Evolutionary conservation across 2,113 vertebrate species (phyloP).

Genomic region (Turdus rufiventris): DNA sequence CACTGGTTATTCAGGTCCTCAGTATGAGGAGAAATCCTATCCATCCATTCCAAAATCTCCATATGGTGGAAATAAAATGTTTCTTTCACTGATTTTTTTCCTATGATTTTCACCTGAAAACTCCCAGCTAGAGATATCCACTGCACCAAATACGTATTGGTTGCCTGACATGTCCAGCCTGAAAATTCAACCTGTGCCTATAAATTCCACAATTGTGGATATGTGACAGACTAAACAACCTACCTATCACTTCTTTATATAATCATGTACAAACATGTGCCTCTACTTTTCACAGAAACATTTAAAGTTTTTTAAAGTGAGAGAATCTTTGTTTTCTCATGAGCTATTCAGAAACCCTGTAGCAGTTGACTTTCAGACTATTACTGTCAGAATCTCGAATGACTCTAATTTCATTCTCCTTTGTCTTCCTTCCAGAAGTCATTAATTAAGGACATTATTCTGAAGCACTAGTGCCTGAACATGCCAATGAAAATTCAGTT

Average conservation of each 20-base stretch:
- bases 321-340: neutral
- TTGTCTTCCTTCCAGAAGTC: slow-evolving; percentile 1
- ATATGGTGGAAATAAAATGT: neutral
- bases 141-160: neutral
- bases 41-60: neutral
- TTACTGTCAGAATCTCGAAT: slow-evolving; percentile 5
- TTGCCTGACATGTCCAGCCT: neutral
- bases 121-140: neutral
- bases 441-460: slow-evolving; percentile 30
- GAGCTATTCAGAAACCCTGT: neutral
- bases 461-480: neutral
- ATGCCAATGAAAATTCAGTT: neutral
- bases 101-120: neutral
- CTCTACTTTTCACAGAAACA: neutral
- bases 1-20: neutral
- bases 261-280: neutral
- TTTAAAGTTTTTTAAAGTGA: neutral
- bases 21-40: neutral
- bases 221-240: neutral
- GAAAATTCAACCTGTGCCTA: neutral
- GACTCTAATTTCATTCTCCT: slow-evolving; percentile 1
- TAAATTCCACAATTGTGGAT: neutral
- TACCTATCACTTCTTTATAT: neutral
- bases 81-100: neutral
- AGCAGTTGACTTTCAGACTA: neutral